Conservation (phyloP, 2,888 invertebrate species). For the Notocelia uddmanniana region DNA sequence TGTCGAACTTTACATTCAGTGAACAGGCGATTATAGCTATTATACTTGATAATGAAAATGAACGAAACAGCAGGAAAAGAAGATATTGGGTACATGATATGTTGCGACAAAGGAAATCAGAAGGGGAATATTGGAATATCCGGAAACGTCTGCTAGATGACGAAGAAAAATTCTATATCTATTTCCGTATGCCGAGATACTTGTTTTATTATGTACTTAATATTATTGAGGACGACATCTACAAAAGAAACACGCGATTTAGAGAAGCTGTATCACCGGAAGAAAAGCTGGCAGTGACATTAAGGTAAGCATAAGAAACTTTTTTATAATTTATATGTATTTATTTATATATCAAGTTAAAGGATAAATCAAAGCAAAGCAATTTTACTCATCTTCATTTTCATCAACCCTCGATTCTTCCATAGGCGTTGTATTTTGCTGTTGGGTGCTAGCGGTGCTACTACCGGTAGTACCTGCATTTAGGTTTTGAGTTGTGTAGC, state of each 20-base stretch:
- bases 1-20: constrained; percentile 43
- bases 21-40: constrained; percentile 42
- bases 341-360: constrained; percentile 33
- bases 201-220: too few relatives aligned
- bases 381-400: too few relatives aligned
- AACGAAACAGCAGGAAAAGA: constrained; percentile 33
- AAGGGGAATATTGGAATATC: constrained; percentile 42
- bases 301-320: too few relatives aligned
- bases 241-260: too few relatives aligned
- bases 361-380: constrained; percentile 38
- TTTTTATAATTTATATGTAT: constrained; percentile 31
- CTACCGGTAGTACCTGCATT: constrained; percentile 38
- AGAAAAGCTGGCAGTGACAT: too few relatives aligned
- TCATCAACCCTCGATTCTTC: constrained; percentile 37
- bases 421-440: constrained; percentile 32
- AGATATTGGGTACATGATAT: constrained; percentile 37
- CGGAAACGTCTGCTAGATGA: constrained; percentile 39
- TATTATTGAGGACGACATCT: too few relatives aligned
- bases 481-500: constrained; percentile 34
- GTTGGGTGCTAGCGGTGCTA: constrained; percentile 34
- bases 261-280: too few relatives aligned
- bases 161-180: constrained; percentile 44
- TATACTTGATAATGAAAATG: constrained; percentile 37
- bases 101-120: constrained; percentile 30
- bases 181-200: too few relatives aligned